Percentiles rank a stretch among this genome's conserved stretches.
phyloP scores from a whole-genome alignment of 2,888 invertebrate genomes.

The Drosophila formosana region DNA sequence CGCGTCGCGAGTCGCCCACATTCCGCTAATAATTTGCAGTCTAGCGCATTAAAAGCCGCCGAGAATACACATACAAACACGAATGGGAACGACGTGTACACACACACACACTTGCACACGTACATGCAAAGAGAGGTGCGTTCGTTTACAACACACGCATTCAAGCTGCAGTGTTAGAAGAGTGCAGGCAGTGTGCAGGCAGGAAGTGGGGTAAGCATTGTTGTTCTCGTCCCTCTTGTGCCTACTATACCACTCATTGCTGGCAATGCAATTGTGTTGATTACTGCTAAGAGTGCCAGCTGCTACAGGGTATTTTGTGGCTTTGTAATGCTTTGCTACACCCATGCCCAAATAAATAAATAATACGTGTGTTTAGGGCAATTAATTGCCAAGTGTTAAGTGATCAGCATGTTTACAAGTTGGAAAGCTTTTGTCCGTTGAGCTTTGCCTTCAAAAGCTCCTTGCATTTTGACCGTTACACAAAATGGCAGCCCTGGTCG shows the following conservation, averaged over 20 bases:
- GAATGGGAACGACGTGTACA: conserved; percentile 9
- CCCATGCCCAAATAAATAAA: not conserved
- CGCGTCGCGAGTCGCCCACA: conserved; percentile 6
- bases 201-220: conserved; percentile 8
- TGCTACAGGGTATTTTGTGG: not conserved
- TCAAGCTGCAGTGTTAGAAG: conserved; percentile 7
- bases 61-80: conserved; percentile 2
- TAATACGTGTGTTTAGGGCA: not conserved
- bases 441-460: not conserved
- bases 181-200: not conserved
- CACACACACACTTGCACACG: not conserved
- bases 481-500: conserved; percentile 2
- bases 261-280: conserved; percentile 11
- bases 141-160: conserved; percentile 27
- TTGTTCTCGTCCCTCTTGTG: conserved; percentile 19
- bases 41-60: not conserved
- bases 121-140: not conserved
- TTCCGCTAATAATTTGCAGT: conserved; percentile 11
- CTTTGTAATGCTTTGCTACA: not conserved
- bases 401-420: not conserved
- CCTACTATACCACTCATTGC: not conserved
- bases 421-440: not conserved
- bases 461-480: conserved; percentile 2
- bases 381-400: not conserved
- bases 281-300: not conserved